Evolutionary conservation across 1,140 invertebrate species (phyloP), one percentile per base, ranked within the genome.

Genomic region (Magallana gigas): DNA sequence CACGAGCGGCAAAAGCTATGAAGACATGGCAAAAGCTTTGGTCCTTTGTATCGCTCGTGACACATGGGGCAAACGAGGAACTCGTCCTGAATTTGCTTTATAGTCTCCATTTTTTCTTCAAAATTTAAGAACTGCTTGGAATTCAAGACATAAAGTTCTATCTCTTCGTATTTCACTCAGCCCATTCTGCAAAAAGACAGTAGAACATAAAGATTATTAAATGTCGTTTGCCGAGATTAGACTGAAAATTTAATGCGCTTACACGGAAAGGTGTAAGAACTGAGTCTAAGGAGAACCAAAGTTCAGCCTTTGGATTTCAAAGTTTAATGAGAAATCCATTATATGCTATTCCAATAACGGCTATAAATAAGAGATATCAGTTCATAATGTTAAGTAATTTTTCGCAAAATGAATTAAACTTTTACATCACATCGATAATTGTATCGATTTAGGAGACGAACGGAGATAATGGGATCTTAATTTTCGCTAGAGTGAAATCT

Each of bases 1-100:
- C 96, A 97, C 9, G 95, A 91, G 36, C 95, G 91, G 86, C 93
- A 93, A 83, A 92, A 93, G 8, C 91, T 90, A 62, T 93, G 93
- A 3, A 93, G 90, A 85, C 93, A 93, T 60, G 92, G 92, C 12
- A 93, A 90, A 16, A 91, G 86, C 87, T 92, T 92, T 3, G 93
- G 93, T 57, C 88, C 82, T 18, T 57, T 90, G 81, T 91, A 92
- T 36, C 84, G 60, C 36, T 92, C 86, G 1, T 85, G 84, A 85
- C 93, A 93, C 11, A 93, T 90, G 29, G 87, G 91, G 82, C 92
- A 93, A 11, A 90, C 86, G 9, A 93, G 83, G 56, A 92, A 91
- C 23, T 92, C 90, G 3, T 92, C 91, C 57, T 88, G 88, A n/a
- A 91, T 90, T 85, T 91, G 88, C 76, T 91, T 89, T 81, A 92